Conservation (phyloP, 2,888 invertebrate genomes). For the Holacanthella duospinosa region DNA sequence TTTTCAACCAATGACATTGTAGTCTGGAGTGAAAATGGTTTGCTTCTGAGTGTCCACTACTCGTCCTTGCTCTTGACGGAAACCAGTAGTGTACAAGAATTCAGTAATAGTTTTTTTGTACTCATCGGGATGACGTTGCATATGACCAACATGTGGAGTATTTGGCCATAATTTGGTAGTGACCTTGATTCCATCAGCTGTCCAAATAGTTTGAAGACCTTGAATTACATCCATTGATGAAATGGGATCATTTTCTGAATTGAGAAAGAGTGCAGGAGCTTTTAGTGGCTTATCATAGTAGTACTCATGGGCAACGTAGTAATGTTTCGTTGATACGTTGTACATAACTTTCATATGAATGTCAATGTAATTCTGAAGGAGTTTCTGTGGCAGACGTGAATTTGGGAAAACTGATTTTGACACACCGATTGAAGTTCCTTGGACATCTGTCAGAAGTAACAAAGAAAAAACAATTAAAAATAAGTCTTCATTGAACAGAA, state of each 20-base stretch:
- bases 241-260: conserved; percentile 22
- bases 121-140: conserved; percentile 53
- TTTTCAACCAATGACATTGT: background rate
- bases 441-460: conserved; percentile 41
- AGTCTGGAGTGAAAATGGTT: background rate
- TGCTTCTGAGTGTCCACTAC: background rate
- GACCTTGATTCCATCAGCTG: conserved; percentile 16
- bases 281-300: conserved; percentile 66
- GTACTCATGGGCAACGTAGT: conserved; percentile 67
- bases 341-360: conserved; percentile 75
- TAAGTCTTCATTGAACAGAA: background rate
- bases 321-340: conserved; percentile 70
- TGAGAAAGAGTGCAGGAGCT: conserved; percentile 62
- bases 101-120: conserved; percentile 51
- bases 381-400: conserved; percentile 43
- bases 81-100: conserved; percentile 47
- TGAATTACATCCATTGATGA: conserved; percentile 27
- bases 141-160: conserved; percentile 63
- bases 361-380: conserved; percentile 46
- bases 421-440: conserved; percentile 47
- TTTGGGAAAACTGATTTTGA: conserved; percentile 47
- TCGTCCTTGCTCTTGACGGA: background rate
- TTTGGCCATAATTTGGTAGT: conserved; percentile 49
- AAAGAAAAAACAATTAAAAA: background rate
- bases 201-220: conserved; percentile 23